These are phyloP conservation scores for Eurytoma californica DNA, from an alignment of 2,888 invertebrate species.

Conservation along the genomic window DNA sequence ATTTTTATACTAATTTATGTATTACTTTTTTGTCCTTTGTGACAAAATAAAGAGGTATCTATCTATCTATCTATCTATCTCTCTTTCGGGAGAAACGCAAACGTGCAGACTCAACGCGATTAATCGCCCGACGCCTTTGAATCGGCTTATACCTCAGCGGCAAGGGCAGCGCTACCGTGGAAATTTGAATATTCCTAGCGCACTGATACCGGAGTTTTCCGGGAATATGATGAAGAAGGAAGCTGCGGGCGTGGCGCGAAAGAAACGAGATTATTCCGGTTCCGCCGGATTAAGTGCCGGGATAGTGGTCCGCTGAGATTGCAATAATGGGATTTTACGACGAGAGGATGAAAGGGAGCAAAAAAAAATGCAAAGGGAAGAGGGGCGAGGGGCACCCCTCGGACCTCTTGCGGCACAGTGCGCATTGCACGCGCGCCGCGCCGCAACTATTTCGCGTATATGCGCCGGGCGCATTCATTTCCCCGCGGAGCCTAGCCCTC, in stretches of 20 bases:
- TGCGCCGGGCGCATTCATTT: conserved; percentile 29
- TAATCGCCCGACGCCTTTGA: neutral
- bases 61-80: too few species aligned
- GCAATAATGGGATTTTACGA: conserved; percentile 53
- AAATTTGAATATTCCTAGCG: conserved; percentile 41
- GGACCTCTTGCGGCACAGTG: neutral
- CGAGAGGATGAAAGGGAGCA: conserved; percentile 27
- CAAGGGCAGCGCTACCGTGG: conserved; percentile 14
- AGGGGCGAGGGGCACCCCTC: neutral
- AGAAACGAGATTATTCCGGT: conserved; percentile 55
- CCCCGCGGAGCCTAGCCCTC: neutral
- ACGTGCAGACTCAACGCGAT: neutral
- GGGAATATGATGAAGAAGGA: conserved; percentile 38
- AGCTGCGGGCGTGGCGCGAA: conserved; percentile 4
- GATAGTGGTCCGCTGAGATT: conserved; percentile 55
- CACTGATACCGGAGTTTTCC: conserved; percentile 39
- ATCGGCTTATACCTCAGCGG: conserved; percentile 17
- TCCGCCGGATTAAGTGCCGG: conserved; percentile 51
- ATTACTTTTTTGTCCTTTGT: too few species aligned
- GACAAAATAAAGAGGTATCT: conserved; percentile 8
- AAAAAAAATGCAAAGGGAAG: neutral
- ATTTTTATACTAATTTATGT: too few species aligned
- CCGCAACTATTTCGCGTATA: neutral
- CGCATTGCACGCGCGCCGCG: too few species aligned
- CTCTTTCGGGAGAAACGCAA: too few species aligned